These are phyloP conservation scores for Nasua narica DNA, from an alignment of 2,797 vertebrate genomes.

Conservation along the genomic window DNA sequence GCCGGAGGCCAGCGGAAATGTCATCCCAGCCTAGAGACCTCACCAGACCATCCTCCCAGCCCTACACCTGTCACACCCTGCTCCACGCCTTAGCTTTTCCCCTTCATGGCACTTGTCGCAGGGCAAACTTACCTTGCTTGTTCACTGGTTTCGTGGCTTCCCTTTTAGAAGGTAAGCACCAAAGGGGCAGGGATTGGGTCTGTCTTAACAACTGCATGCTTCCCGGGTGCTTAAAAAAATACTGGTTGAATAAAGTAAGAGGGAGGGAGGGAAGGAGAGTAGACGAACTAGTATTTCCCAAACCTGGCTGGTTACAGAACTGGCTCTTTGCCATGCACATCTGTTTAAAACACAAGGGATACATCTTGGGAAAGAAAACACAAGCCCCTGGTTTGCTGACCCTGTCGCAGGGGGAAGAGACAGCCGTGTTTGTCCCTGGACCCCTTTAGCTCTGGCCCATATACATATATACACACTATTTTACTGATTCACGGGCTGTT, in stretches of 20 bases:
- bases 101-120: accelerated
- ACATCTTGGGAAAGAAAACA: neutral
- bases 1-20: neutral
- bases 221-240: no score
- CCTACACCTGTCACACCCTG: accelerated
- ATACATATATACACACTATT: accelerated
- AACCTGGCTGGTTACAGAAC: neutral
- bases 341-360: neutral
- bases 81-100: neutral
- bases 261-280: neutral
- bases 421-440: accelerated
- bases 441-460: neutral
- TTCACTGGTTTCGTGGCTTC: neutral
- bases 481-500: neutral
- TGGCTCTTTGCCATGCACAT: neutral
- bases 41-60: no score
- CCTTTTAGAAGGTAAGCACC: neutral
- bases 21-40: neutral
- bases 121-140: neutral
- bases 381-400: accelerated
- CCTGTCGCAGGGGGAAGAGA: neutral
- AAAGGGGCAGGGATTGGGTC: accelerated
- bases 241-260: neutral
- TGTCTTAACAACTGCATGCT: accelerated
- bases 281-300: neutral